These are phyloP conservation scores for Augochlora pura DNA, from an alignment of 1,140 invertebrate genomes.

Conservation along the genomic window DNA sequence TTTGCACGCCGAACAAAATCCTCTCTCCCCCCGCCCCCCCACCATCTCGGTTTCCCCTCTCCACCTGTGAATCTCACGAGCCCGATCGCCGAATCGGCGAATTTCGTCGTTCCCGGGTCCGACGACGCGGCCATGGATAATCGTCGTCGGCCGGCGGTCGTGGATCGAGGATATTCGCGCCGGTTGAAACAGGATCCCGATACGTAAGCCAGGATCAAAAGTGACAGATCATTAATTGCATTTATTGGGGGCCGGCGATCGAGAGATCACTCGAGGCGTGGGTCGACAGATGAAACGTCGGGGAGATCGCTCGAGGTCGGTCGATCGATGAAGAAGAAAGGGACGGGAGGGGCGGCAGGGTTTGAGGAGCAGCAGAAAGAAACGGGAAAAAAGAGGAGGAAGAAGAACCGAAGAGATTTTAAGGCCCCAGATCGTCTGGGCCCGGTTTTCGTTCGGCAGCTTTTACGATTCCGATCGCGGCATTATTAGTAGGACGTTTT, in stretches of 20 bases:
- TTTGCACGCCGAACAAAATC: neutral
- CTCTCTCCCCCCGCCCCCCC: no score
- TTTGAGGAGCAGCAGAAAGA: conserved; percentile 5
- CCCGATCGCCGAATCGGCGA: neutral
- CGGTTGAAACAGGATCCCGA: conserved; percentile 49
- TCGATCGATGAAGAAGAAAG: conserved; percentile 1
- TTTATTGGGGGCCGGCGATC: conserved; percentile 58
- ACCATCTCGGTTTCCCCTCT: no score
- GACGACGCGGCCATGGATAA: neutral
- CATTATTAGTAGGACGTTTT: conserved; percentile 77
- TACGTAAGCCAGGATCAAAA: conserved; percentile 51
- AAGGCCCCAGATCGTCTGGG: conserved; percentile 46
- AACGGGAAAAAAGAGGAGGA: conserved; percentile 9
- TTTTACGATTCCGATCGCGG: conserved; percentile 77
- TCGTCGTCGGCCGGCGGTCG: no score
- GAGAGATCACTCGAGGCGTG: conserved; percentile 53
- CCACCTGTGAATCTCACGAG: no score
- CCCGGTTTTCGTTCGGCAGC: conserved; percentile 66
- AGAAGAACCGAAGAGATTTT: conserved; percentile 18
- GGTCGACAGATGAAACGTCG: conserved; percentile 54
- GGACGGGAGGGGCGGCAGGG: no score
- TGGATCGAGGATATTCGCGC: neutral
- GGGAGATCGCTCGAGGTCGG: conserved; percentile 48
- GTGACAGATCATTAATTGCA: conserved; percentile 66
- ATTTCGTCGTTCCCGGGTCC: neutral